Evolutionary conservation across 1,140 invertebrate genomes (phyloP), one percentile per base, ranked within the genome.

Genomic region (Drosophila sucinea): DNA sequence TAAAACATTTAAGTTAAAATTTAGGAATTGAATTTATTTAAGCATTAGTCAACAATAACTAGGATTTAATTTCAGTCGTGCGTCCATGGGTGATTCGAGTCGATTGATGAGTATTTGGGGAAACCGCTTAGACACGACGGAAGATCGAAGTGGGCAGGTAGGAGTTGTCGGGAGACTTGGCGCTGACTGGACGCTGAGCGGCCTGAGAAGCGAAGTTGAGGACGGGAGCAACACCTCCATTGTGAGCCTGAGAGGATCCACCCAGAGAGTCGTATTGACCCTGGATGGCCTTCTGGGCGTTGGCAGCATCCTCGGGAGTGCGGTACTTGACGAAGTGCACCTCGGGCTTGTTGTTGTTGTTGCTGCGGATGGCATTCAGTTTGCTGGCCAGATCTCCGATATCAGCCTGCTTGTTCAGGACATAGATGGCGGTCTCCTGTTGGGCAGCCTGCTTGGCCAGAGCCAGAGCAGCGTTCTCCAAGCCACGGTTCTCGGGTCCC

Each of bases 41-140:
- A 60, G 70, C 80, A 89, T 84, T 89, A 89, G 75, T 89, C 84
- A 89, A 89, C 84, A 89, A 89, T 77, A 89, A 89, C 84, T 89
- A 89, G 54, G 80, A 51, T 74, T 71, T 83, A 80, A 72, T 71
- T 75, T 89, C 84, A 89, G 84, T 89, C 80, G 71, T 70, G 89
- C 73, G 83, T 84, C 84, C 84, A 70, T 81, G 67, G 51, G 62
- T 57, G 63, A 78, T 71, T 67, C 67, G 63, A 80, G 56, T 82
- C 76, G 29, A 27, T 54, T 47, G 44, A 51, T 51, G 44, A 74
- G 47, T 75, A 77, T 67, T 79, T 35, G 60, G 65, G 30, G 57
- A 63, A 70, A 63, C 58, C 33, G 73, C 70, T 81, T 87, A 87
- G 67, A 87, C 80, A 71, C 84, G 84, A 70, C 90, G 90, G 82